Conservation (phyloP, 2,113 vertebrate genomes). For the Pedionomus torquatus region DNA sequence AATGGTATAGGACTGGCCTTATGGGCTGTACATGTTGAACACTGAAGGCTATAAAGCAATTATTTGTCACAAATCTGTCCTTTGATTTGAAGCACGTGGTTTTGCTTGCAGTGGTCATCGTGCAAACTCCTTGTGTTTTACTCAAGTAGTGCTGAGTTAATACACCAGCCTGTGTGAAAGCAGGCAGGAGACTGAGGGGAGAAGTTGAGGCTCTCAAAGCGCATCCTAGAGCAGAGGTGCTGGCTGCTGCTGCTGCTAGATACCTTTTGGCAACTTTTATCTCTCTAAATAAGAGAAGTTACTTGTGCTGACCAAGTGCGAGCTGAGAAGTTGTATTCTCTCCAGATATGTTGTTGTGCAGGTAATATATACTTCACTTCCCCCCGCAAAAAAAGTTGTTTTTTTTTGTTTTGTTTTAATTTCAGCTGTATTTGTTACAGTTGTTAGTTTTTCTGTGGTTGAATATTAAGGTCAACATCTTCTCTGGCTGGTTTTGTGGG, state of each 20-base stretch:
- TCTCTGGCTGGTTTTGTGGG: background rate
- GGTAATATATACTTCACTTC: background rate
- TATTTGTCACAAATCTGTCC: background rate
- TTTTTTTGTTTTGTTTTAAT: background rate
- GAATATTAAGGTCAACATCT: background rate
- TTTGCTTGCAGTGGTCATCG: background rate
- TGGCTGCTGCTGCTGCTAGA: background rate
- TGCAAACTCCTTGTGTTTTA: background rate
- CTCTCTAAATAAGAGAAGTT: background rate
- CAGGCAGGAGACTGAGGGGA: background rate
- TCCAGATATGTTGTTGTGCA: accelerated
- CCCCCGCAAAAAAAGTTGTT: background rate
- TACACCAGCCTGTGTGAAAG: background rate
- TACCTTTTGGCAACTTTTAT: background rate
- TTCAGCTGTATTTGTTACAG: background rate
- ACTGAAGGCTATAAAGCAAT: background rate
- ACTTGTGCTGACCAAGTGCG: background rate
- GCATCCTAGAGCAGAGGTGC: background rate
- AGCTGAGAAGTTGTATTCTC: background rate
- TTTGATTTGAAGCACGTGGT: background rate
- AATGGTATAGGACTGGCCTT: background rate
- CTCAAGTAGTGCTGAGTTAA: background rate
- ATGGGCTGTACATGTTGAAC: background rate
- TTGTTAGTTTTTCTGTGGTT: background rate
- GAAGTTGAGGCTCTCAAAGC: background rate